phyloP scores from a whole-genome alignment of 2,888 invertebrate species.

The Epirrhoe tristata region DNA sequence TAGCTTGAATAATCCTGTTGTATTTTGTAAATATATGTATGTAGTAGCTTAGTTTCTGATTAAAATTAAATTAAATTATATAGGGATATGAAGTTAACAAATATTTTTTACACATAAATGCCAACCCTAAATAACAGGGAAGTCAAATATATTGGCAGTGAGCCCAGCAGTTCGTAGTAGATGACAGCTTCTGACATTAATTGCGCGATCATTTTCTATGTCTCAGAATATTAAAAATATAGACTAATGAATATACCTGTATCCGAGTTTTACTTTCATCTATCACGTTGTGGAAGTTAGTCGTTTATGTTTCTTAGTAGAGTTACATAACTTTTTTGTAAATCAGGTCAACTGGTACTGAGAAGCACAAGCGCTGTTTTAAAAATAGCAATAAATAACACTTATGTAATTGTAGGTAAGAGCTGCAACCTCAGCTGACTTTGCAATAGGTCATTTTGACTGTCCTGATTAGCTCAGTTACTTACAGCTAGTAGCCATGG shows the following conservation, averaged over 20 bases:
- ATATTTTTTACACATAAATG: not conserved
- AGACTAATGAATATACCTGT: not conserved
- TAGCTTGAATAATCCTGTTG: too few relatives aligned
- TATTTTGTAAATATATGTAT: too few relatives aligned
- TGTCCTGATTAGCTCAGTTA: too few relatives aligned
- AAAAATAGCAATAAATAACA: too few relatives aligned
- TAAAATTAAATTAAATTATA: too few relatives aligned
- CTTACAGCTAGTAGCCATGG: too few relatives aligned
- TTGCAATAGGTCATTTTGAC: too few relatives aligned
- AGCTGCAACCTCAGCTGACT: too few relatives aligned
- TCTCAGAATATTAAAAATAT: slow-evolving; percentile 32
- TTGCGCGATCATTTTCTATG: slow-evolving; percentile 40
- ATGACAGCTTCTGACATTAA: slow-evolving; percentile 48
- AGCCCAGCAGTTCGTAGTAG: slow-evolving; percentile 35
- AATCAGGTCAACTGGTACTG: not conserved
- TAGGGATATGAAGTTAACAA: not conserved
- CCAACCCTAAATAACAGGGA: slow-evolving; percentile 51
- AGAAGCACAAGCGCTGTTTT: too few relatives aligned
- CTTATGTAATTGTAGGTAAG: too few relatives aligned
- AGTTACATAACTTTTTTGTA: not conserved
- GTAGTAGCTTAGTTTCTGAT: too few relatives aligned
- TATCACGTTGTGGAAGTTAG: not conserved
- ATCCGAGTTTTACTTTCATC: slow-evolving; percentile 9
- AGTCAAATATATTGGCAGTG: slow-evolving; percentile 56
- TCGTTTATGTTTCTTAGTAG: too few relatives aligned